phyloP scores from a whole-genome alignment of 1,140 invertebrate genomes.

The Nomia melanderi region DNA sequence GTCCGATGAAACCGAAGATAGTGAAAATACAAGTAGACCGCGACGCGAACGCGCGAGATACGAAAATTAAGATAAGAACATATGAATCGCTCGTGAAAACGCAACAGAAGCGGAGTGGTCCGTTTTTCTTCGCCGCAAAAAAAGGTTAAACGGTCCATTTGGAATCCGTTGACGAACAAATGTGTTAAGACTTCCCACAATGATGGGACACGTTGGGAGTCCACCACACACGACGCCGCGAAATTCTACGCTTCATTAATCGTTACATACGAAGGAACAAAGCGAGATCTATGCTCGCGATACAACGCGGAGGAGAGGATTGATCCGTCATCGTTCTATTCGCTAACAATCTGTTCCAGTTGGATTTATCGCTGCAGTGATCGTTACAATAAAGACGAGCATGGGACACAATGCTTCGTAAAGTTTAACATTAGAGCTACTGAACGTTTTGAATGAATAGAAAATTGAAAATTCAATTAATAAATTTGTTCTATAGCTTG shows the following conservation, averaged over 20 bases:
- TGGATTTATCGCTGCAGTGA: neutral
- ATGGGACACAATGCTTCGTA: neutral
- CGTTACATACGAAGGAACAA: conserved; percentile 1
- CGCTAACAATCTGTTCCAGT: neutral
- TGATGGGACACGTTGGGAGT: conserved; percentile 8
- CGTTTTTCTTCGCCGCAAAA: neutral
- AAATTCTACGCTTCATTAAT: conserved; percentile 33
- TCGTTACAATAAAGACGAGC: neutral
- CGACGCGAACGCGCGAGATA: neutral
- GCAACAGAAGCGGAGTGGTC: neutral
- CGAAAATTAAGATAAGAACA: neutral
- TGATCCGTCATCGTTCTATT: neutral
- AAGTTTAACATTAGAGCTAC: neutral
- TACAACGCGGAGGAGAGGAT: neutral
- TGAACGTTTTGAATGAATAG: no score
- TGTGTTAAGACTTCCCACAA: conserved; percentile 19
- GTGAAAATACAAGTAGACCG: neutral
- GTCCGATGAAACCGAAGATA: neutral
- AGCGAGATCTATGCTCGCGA: conserved; percentile 11
- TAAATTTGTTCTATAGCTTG: no score
- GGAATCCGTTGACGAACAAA: conserved; percentile 4
- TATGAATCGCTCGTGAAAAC: neutral
- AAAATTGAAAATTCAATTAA: no score
- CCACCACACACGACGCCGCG: conserved; percentile 40
- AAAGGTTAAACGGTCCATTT: conserved; percentile 8